Conservation (phyloP, 2,797 vertebrate genomes). For the Heteromormyrus szaboi region DNA sequence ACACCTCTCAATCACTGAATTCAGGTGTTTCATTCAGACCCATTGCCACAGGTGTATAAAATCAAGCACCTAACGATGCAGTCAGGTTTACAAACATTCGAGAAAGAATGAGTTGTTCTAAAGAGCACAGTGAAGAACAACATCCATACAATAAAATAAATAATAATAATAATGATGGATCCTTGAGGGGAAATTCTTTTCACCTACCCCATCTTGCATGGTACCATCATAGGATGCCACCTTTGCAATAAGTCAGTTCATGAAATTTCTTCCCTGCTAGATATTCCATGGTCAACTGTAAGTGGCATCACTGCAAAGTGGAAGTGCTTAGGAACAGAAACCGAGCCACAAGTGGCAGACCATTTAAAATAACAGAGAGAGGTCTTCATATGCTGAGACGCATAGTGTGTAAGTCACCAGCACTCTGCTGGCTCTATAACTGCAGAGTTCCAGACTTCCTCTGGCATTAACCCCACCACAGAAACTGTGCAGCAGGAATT, state of each 20-base stretch:
- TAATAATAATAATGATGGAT: not conserved
- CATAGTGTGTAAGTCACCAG: not conserved
- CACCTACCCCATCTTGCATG: not conserved
- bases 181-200: not conserved
- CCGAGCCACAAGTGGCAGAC: not conserved
- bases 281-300: not conserved
- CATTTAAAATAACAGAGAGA: not conserved
- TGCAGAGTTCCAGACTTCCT: not conserved
- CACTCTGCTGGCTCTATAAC: not conserved
- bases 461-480: not conserved
- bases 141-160: not conserved
- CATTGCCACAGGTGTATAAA: not conserved
- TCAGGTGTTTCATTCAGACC: not conserved
- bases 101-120: not conserved
- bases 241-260: not conserved
- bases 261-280: not conserved
- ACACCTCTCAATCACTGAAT: not conserved
- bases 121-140: not conserved
- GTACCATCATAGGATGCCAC: not conserved
- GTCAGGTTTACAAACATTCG: not conserved
- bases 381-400: not conserved
- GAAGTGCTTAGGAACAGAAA: not conserved
- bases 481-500: not conserved
- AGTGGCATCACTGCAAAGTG: not conserved
- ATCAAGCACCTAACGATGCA: not conserved